These are phyloP conservation scores for Meandrusa payeni DNA, from an alignment of 2,888 invertebrate species.

Conservation along the genomic window DNA sequence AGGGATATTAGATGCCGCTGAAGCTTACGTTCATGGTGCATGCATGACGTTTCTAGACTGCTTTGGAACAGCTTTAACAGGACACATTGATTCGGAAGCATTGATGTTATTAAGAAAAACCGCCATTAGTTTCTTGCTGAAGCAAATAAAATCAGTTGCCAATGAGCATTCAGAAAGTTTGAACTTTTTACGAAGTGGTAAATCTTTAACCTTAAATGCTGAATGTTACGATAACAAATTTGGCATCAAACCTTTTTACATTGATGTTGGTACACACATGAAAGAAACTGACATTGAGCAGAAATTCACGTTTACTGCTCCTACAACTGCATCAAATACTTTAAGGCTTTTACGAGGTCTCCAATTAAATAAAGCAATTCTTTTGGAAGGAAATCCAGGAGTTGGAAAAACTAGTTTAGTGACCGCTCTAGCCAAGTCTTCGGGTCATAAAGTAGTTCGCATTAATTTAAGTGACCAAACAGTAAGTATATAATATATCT, in stretches of 20 bases:
- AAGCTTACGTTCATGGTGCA: slow-evolving; percentile 94
- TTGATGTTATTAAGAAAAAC: slow-evolving; percentile 64
- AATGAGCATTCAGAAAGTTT: slow-evolving; percentile 53
- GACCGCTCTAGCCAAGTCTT: slow-evolving; percentile 91
- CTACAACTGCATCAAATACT: slow-evolving; percentile 90
- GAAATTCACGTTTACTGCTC: slow-evolving; percentile 87
- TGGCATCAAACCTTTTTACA: slow-evolving; percentile 90
- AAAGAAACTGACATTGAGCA: slow-evolving; percentile 41
- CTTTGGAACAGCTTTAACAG: slow-evolving; percentile 90
- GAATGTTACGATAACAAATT: slow-evolving; percentile 71
- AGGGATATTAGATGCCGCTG: slow-evolving; percentile 67
- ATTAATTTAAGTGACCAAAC: slow-evolving; percentile 99
- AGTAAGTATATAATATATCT: slow-evolving; percentile 81
- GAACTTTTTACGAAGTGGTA: slow-evolving; percentile 52
- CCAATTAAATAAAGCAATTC: slow-evolving; percentile 94
- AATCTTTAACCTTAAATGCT: slow-evolving; percentile 51
- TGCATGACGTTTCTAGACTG: slow-evolving; percentile 95
- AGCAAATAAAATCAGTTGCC: slow-evolving; percentile 71
- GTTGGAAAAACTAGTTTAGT: slow-evolving; percentile 99
- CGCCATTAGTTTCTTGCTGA: slow-evolving; percentile 79
- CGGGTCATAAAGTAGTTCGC: slow-evolving; percentile 91
- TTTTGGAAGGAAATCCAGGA: slow-evolving; percentile 98
- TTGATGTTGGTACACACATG: slow-evolving; percentile 72
- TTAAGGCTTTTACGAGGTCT: slow-evolving; percentile 92
- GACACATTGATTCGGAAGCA: slow-evolving; percentile 82